A percentile compares a stretch with the other conserved stretches of the same genome.
Evolutionary conservation across 1,140 invertebrate species (phyloP).

Genomic region (Sycobia sp.): DNA sequence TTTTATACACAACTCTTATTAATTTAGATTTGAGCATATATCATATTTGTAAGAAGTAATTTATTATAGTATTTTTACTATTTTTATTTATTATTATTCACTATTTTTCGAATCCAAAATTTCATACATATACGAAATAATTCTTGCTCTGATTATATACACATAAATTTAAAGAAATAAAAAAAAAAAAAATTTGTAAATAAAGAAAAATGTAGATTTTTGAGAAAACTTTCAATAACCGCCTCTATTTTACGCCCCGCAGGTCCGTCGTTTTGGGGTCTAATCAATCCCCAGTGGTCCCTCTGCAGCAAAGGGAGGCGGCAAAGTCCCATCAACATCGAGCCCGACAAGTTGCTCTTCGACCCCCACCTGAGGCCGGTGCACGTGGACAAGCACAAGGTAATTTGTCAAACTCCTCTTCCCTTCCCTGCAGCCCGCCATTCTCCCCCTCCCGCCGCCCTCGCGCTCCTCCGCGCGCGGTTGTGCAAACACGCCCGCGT

Average conservation of each 20-base stretch:
- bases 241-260: constrained; percentile 46
- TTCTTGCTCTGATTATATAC: no score
- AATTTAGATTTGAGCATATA: no score
- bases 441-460: no score
- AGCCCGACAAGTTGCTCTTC: constrained; percentile 89
- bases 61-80: no score
- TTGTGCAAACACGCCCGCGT: not conserved
- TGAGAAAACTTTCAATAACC: constrained; percentile 13
- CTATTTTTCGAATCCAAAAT: no score
- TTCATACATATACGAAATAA: no score
- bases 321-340: constrained; percentile 95
- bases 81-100: no score
- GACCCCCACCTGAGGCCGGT: constrained; percentile 89
- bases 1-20: no score
- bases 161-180: not conserved
- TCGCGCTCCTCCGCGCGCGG: not conserved
- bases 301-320: constrained; percentile 91
- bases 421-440: not conserved
- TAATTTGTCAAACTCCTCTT: constrained; percentile 59
- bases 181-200: not conserved
- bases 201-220: not conserved
- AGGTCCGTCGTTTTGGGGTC: constrained; percentile 96
- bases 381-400: constrained; percentile 89
- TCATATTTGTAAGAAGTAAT: no score
- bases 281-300: constrained; percentile 95